Evolutionary conservation across 2,888 invertebrate genomes (phyloP).

Genomic region (Keiferia lycopersicella): DNA sequence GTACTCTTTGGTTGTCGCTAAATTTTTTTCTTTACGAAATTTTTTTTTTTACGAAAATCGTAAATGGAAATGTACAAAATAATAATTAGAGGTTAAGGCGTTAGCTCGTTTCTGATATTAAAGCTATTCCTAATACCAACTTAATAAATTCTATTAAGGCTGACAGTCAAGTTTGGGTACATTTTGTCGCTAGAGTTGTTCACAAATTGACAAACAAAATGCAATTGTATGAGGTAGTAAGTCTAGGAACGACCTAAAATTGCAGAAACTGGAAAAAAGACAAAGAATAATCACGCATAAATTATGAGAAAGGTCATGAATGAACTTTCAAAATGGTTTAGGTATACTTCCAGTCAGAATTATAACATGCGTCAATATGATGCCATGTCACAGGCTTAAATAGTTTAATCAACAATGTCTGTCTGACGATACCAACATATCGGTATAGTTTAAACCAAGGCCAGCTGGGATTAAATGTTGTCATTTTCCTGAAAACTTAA

Average conservation of each 20-base stretch:
- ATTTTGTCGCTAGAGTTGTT: conserved; percentile 8
- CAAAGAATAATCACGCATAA: neutral
- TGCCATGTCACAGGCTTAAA: too few species aligned
- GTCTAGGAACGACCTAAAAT: conserved; percentile 9
- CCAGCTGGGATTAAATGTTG: too few species aligned
- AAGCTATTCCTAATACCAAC: conserved; percentile 5
- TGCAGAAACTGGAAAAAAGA: neutral
- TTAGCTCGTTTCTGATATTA: neutral
- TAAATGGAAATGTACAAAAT: too few species aligned
- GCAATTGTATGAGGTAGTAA: conserved; percentile 8
- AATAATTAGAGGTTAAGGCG: neutral
- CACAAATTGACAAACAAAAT: neutral
- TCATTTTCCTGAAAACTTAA: too few species aligned
- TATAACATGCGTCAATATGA: too few species aligned
- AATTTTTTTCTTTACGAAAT: too few species aligned
- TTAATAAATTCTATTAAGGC: neutral
- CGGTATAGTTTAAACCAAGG: too few species aligned
- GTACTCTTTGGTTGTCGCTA: too few species aligned
- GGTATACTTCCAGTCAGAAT: too few species aligned
- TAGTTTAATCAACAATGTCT: too few species aligned
- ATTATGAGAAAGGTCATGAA: neutral
- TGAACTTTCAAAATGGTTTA: neutral
- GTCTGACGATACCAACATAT: too few species aligned
- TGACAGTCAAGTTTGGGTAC: neutral
- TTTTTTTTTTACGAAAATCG: too few species aligned